These are phyloP conservation scores for Cyprinodon diabolis DNA, from an alignment of 2,797 vertebrate genomes.

Conservation along the genomic window DNA sequence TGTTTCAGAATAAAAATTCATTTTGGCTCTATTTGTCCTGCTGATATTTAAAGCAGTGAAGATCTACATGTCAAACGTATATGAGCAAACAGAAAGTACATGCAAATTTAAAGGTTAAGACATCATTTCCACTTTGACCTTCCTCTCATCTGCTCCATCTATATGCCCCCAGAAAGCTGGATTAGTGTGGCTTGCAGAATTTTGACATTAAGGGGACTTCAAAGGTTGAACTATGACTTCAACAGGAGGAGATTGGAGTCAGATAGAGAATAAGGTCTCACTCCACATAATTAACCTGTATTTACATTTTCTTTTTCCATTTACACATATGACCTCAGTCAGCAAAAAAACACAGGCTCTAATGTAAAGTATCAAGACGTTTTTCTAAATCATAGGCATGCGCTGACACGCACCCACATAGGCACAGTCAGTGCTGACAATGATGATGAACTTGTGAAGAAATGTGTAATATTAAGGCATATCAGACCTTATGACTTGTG, in stretches of 20 bases:
- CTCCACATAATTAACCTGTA: constrained; percentile 10
- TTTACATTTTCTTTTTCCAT: neutral
- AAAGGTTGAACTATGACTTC: constrained; percentile 4
- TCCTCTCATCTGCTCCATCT: no score
- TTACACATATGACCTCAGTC: constrained; percentile 11
- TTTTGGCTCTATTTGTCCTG: constrained; percentile 7
- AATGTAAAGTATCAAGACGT: constrained; percentile 30
- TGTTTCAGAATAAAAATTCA: constrained; percentile 29
- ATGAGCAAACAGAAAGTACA: constrained; percentile 38
- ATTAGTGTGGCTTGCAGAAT: constrained; percentile 15
- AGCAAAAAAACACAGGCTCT: constrained; percentile 1
- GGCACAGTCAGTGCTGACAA: constrained; percentile 34
- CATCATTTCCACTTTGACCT: no score
- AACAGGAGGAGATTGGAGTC: constrained; percentile 17
- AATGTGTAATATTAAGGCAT: constrained; percentile 36
- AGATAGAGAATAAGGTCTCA: neutral
- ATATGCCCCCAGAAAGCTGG: no score
- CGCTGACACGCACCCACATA: constrained; percentile 11
- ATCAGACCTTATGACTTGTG: constrained; percentile 15
- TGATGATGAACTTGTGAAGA: constrained; percentile 37
- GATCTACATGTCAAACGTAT: constrained; percentile 42
- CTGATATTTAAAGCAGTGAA: constrained; percentile 25
- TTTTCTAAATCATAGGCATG: constrained; percentile 25
- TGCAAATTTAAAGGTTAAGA: constrained; percentile 32
- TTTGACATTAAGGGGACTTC: constrained; percentile 33